A percentile compares a stretch with the other conserved stretches of the same genome.
Conservation (phyloP, 2,888 invertebrate genomes). For the Stenchaetothrips biformis region DNA sequence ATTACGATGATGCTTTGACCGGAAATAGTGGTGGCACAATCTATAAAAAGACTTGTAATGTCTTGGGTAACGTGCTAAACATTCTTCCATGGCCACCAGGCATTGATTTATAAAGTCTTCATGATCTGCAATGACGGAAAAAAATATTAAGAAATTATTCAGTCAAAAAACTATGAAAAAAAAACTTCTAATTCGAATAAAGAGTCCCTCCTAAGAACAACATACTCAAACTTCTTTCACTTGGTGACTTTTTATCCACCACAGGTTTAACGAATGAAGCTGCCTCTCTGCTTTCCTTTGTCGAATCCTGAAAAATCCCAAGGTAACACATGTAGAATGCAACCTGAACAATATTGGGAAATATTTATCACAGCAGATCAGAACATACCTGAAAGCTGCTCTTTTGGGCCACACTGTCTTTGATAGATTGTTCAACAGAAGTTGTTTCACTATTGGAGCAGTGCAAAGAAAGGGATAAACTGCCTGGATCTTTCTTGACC, state of each 20-base stretch:
- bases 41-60: slow-evolving; percentile 92
- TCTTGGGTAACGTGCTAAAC: slow-evolving; percentile 77
- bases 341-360: background rate
- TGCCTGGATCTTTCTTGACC: too few relatives aligned
- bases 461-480: too few relatives aligned
- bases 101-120: slow-evolving; percentile 58
- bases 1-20: slow-evolving; percentile 63
- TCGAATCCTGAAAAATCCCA: background rate
- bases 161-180: background rate
- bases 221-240: background rate
- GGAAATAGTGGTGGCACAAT: slow-evolving; percentile 76
- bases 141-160: background rate
- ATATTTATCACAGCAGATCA: background rate
- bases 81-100: slow-evolving; percentile 74
- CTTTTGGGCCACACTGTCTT: too few relatives aligned
- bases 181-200: background rate
- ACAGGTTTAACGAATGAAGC: background rate
- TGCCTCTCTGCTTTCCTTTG: background rate
- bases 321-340: background rate
- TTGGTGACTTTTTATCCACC: background rate
- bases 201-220: background rate
- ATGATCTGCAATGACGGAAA: slow-evolving; percentile 42
- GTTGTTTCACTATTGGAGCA: too few relatives aligned
- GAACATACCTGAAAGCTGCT: background rate
- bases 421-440: too few relatives aligned